Evolutionary conservation across 53 echinoderm and acorn worm species (phyloP).

Genomic region (Echinometra lucunter): DNA sequence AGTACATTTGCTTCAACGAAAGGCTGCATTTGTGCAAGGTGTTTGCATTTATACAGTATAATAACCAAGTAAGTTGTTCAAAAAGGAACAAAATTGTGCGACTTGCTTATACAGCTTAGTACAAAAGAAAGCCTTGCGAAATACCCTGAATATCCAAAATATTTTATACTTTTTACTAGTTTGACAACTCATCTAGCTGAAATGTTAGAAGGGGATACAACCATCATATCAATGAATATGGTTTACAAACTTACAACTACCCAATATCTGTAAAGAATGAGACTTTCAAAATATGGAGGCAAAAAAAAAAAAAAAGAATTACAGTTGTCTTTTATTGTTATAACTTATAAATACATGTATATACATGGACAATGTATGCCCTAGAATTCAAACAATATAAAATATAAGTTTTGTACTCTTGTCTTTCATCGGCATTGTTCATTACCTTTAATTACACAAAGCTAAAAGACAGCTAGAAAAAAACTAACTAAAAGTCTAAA

Average conservation of each 20-base stretch:
- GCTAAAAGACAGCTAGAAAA: not conserved
- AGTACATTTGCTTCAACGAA: not conserved
- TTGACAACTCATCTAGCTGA: not conserved
- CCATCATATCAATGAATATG: no score
- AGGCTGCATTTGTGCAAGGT: not conserved
- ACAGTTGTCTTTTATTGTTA: no score
- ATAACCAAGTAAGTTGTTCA: not conserved
- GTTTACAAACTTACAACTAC: no score
- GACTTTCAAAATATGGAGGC: no score
- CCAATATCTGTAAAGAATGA: no score
- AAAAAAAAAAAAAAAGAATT: no score
- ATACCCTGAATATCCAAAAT: constrained; percentile 24
- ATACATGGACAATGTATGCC: no score
- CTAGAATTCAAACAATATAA: no score
- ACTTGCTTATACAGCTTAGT: not conserved
- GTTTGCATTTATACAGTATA: not conserved
- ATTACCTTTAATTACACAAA: not conserved
- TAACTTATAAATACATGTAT: no score
- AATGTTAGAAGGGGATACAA: not conserved
- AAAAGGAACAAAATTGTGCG: not conserved
- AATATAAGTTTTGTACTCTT: not conserved
- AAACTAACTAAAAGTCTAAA: no score
- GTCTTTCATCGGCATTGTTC: not conserved
- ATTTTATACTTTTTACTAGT: not conserved
- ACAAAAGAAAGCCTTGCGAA: not conserved